Percentiles rank a stretch among this genome's conserved stretches.
phyloP scores from a whole-genome alignment of 1,140 invertebrate species.

The Melipona quadrifasciata region DNA sequence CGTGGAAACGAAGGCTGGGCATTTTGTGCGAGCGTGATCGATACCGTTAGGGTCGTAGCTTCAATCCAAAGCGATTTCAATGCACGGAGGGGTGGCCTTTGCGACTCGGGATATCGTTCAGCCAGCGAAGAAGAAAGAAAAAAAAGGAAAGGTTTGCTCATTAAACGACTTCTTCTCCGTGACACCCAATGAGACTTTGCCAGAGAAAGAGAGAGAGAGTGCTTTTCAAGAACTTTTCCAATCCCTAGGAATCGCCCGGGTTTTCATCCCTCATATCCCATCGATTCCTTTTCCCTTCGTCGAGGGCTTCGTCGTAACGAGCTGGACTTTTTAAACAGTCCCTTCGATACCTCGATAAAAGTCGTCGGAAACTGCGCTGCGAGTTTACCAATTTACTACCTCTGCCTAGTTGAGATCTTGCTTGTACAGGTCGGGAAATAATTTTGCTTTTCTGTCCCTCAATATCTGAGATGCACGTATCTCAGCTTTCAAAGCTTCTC shows the following conservation, averaged over 20 bases:
- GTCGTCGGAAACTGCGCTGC: too few relatives aligned
- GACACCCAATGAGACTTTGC: slow-evolving; percentile 26
- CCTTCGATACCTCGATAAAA: not conserved
- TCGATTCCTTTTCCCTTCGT: not conserved
- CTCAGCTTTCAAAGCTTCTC: too few relatives aligned
- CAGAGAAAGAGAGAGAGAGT: not conserved
- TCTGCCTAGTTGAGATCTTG: too few relatives aligned
- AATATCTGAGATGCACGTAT: too few relatives aligned
- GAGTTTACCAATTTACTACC: not conserved
- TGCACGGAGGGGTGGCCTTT: not conserved
- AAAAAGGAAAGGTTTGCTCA: slow-evolving; percentile 36
- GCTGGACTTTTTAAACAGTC: too few relatives aligned
- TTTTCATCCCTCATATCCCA: not conserved
- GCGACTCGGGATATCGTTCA: not conserved
- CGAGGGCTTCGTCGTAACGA: not conserved
- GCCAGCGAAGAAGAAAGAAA: not conserved
- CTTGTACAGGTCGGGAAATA: too few relatives aligned
- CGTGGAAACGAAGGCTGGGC: too few relatives aligned
- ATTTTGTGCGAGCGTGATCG: slow-evolving; percentile 8
- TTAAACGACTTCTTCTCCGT: slow-evolving; percentile 42
- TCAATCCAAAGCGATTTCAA: slow-evolving; percentile 17
- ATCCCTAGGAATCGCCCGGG: not conserved
- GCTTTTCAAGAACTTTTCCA: slow-evolving; percentile 47
- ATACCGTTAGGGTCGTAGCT: not conserved
- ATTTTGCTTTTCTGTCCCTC: too few relatives aligned